Conservation (phyloP, 2,888 invertebrate species). For the Desoria tigrina region DNA sequence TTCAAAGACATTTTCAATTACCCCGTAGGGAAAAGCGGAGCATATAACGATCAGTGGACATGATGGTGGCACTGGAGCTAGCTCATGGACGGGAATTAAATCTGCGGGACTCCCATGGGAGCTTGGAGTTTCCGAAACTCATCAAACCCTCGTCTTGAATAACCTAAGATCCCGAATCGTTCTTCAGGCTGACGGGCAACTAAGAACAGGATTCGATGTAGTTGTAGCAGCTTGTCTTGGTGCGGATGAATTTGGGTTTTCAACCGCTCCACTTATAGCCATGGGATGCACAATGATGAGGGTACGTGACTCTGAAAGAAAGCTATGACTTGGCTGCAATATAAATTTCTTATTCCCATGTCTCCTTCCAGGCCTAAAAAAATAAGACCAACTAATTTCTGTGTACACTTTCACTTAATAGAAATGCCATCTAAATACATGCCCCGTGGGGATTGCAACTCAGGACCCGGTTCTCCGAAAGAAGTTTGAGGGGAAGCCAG, state of each 20-base stretch:
- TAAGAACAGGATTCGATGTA: conserved; percentile 93
- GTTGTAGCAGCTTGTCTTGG: conserved; percentile 92
- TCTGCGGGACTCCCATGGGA: conserved; percentile 98
- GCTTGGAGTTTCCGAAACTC: conserved; percentile 95
- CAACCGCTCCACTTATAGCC: conserved; percentile 95
- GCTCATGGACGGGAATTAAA: conserved; percentile 99
- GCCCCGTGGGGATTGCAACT: conserved; percentile 95
- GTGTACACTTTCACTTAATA: conserved; percentile 11
- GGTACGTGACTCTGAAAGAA: conserved; percentile 22
- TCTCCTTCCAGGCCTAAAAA: neutral
- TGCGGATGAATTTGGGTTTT: conserved; percentile 98
- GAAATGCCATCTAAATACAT: conserved; percentile 98
- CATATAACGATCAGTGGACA: conserved; percentile 98
- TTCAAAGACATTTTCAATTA: conserved; percentile 15
- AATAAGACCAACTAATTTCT: neutral
- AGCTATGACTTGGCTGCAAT: neutral
- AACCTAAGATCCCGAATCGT: conserved; percentile 89
- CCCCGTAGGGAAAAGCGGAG: conserved; percentile 84
- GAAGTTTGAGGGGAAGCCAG: conserved; percentile 96
- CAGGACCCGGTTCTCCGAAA: conserved; percentile 93
- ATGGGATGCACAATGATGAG: conserved; percentile 99
- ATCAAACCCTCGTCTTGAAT: conserved; percentile 92
- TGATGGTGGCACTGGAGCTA: conserved; percentile 98
- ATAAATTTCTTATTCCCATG: conserved; percentile 3
- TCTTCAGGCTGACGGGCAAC: conserved; percentile 94